Base-by-base conservation (phyloP, 2,113 vertebrate species). In the Hucho hucho region DNA sequence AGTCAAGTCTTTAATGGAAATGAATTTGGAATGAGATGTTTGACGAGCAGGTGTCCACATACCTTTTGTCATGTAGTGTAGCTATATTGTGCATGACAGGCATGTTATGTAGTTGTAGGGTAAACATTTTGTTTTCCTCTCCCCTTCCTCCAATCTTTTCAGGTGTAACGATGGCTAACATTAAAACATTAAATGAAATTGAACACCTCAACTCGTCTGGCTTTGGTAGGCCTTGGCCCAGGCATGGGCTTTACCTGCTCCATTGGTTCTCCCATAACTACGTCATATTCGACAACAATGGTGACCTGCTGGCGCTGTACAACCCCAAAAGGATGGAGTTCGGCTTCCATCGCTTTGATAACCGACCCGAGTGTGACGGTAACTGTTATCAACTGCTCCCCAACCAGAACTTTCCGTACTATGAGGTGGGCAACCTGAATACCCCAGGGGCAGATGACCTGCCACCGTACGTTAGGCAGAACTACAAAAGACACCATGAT, bases 381-480 rank as follows among this genome's bases (percentile, higher is more conserved):
- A 18, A 53, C 14, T 4, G 16, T 18, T 18, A 53, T 5, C 4
- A 11, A 13, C 64, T 76, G 5, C 20, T 83, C 22, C 75, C 78
- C n/a, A 9, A 4, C 12, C 56, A 79, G 46, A 61, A 26, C 24
- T n/a, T 26, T 4, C 69, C 61, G 2, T 80, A 75, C 67, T 85
- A 73, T 47, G 80, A 76, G 2, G 80, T 85, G 66, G 83, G 83
- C 20, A 85, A 85, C 65, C 78, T 85, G 12, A 64, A 64, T 18
- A 1, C 0, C 0, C 0, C 20, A 18, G 47, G 24, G 18, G 73
- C 73, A 5, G 16, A 6, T 1, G 28, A 37, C 12, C 64, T 75
- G 22, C 73, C 73, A 24, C 1, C 0, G 0, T 69, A 75, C 28
- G 64, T 75, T 5, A n/a, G 0, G 6, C 3, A 18, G 28, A 68